Percentiles rank a stretch among this genome's conserved stretches.
phyloP scores from a whole-genome alignment of 1,140 invertebrate genomes.

The Liolophura sinensis region DNA sequence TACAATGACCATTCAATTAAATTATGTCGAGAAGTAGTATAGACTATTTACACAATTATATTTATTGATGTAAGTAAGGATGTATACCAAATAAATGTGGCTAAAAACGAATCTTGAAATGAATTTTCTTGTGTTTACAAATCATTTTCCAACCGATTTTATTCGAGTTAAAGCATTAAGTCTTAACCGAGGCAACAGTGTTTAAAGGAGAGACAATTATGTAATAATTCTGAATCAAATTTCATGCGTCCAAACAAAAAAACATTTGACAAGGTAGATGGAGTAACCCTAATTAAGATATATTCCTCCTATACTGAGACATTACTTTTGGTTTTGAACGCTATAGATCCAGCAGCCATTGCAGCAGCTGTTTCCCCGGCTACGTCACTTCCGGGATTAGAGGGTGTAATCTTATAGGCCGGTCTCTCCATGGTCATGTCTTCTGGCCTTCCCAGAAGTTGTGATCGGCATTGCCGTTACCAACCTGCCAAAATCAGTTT shows the following conservation, averaged over 20 bases:
- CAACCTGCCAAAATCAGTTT: slow-evolving; percentile 31
- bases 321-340: slow-evolving; percentile 63
- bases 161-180: too few species aligned
- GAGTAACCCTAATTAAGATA: slow-evolving; percentile 5
- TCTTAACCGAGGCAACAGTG: too few species aligned
- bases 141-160: too few species aligned
- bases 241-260: too few species aligned
- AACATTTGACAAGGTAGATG: too few species aligned
- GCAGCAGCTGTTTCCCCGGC: slow-evolving; percentile 67
- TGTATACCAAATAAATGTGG: too few species aligned
- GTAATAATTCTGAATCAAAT: too few species aligned
- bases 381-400: slow-evolving; percentile 65
- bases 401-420: slow-evolving; percentile 64
- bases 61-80: too few species aligned
- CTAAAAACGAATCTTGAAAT: too few species aligned
- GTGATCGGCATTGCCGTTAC: slow-evolving; percentile 13
- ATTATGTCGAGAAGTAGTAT: slow-evolving; percentile 66
- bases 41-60: slow-evolving; percentile 49
- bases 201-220: too few species aligned
- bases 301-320: neutral
- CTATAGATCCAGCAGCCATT: slow-evolving; percentile 61
- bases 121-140: too few species aligned
- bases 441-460: slow-evolving; percentile 35
- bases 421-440: slow-evolving; percentile 65
- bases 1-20: slow-evolving; percentile 63